Percentiles rank a stretch among this genome's conserved stretches.
These are phyloP conservation scores for Drosophila mimica DNA, from an alignment of 2,888 invertebrate genomes.

Conservation along the genomic window DNA sequence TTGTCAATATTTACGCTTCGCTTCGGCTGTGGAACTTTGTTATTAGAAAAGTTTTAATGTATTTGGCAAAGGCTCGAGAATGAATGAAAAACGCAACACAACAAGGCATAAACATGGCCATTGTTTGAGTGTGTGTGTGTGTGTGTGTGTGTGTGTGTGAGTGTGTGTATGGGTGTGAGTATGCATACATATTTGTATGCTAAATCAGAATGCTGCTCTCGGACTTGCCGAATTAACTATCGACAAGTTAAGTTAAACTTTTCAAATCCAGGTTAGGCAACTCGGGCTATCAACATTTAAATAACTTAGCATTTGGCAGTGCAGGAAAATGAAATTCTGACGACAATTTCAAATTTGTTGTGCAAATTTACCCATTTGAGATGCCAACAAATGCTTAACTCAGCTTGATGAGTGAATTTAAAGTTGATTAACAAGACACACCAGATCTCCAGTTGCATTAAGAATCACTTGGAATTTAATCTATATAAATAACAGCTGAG, in stretches of 20 bases:
- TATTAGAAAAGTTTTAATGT: slow-evolving; percentile 82
- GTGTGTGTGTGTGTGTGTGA: neutral
- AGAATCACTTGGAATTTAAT: neutral
- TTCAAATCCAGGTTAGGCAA: neutral
- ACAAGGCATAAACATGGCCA: slow-evolving; percentile 7
- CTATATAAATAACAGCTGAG: neutral
- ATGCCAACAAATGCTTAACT: slow-evolving; percentile 1
- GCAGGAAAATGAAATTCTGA: neutral
- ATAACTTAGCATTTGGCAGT: neutral
- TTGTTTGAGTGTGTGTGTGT: neutral
- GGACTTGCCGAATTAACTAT: slow-evolving; percentile 30
- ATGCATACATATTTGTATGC: slow-evolving; percentile 23
- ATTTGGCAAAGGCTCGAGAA: slow-evolving; percentile 65
- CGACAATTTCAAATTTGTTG: neutral
- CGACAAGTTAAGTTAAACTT: slow-evolving; percentile 15
- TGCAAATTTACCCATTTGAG: neutral
- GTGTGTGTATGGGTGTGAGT: neutral
- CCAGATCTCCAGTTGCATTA: too few relatives aligned
- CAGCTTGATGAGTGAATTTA: slow-evolving; percentile 26
- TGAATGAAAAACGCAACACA: slow-evolving; percentile 12
- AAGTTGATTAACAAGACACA: slow-evolving; percentile 41
- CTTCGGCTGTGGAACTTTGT: slow-evolving; percentile 73
- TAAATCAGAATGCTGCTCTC: slow-evolving; percentile 4
- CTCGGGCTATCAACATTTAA: neutral
- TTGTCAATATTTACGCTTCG: slow-evolving; percentile 71